Base-by-base conservation (phyloP, 2,888 invertebrate species). In the Drosophila pegasa region DNA sequence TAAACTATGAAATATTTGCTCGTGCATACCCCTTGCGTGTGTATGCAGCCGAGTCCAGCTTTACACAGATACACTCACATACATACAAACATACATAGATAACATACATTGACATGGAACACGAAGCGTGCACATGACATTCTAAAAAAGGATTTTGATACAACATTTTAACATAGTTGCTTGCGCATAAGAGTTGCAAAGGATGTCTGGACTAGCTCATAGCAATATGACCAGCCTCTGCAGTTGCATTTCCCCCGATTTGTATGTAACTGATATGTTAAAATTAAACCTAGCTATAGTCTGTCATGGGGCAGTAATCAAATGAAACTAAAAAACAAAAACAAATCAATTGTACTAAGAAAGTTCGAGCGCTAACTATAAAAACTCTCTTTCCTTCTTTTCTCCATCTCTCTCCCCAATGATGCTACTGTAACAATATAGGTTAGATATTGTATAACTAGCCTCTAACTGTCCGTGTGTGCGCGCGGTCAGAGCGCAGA, bases 401-500 rank as follows among this genome's bases (percentile, higher is more conserved):
- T 88, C 75, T 88, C 75, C 80, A 71, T 84, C 77, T 84, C 73
- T 86, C 59, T 54, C 48, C 70, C 71, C 63, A 29, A 60, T 70
- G 74, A 85, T 73, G 78, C 77, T 70, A 55, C 67, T 80, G 71
- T 87, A 90, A 25, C 43, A 78, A 84, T 90, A 79, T 89, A 90
- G 90, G 90, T 90, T 90, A 90, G 88, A 89, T 80, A 86, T 82
- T 82, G 48, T 31, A 77, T 84, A 81, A 83, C 87, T 84, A 89
- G 80, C 62, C 71, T 68, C 66, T 25, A 22, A 10, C 25, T 10
- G 16, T 45, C 25, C 63, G 63, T 68, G 64, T 68, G 72, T 54
- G 62, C 57, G 74, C 50, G 58, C 56, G 54, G 52, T 58, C 55
- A 72, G 68, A 35, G 50, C 59, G 57, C 61, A 64, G 55, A 60